phyloP scores from a whole-genome alignment of 2,113 vertebrate genomes.

The Dendrocopos noguchii region DNA sequence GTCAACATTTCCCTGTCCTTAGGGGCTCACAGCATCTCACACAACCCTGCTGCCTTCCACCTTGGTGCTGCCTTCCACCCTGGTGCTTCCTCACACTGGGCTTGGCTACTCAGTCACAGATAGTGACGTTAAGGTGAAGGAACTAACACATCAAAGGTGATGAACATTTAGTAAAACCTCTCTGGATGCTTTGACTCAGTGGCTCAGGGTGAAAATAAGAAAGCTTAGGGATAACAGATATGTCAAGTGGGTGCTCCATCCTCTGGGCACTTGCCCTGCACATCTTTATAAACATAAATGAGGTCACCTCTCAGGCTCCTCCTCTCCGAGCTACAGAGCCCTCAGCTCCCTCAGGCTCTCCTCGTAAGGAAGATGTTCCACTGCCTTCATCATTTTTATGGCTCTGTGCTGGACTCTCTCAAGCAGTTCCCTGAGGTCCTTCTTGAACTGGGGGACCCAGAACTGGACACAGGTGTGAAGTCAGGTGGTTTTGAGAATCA shows the following conservation, averaged over 20 bases:
- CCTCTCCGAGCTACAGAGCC: no score
- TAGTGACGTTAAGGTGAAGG: not conserved
- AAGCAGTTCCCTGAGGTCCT: no score
- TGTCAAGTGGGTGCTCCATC: not conserved
- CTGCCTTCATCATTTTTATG: no score
- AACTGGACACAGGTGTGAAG: not conserved
- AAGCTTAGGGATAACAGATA: not conserved
- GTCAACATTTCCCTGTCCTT: not conserved
- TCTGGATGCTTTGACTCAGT: not conserved
- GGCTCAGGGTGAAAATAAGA: not conserved
- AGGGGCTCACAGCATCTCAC: not conserved
- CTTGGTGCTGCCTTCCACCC: no score
- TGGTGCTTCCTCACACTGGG: not conserved
- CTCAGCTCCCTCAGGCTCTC: no score
- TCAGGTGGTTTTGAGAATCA: not conserved
- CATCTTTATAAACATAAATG: no score
- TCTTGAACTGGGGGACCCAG: no score
- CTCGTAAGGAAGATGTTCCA: no score
- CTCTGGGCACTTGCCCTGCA: no score
- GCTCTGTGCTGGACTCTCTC: no score
- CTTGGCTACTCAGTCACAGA: not conserved
- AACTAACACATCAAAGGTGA: not conserved
- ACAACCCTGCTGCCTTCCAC: not conserved
- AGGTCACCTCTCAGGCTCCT: no score
- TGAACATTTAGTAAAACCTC: not conserved